Conservation (phyloP, 2,888 invertebrate species). For the Chaitophorus viminalis region DNA sequence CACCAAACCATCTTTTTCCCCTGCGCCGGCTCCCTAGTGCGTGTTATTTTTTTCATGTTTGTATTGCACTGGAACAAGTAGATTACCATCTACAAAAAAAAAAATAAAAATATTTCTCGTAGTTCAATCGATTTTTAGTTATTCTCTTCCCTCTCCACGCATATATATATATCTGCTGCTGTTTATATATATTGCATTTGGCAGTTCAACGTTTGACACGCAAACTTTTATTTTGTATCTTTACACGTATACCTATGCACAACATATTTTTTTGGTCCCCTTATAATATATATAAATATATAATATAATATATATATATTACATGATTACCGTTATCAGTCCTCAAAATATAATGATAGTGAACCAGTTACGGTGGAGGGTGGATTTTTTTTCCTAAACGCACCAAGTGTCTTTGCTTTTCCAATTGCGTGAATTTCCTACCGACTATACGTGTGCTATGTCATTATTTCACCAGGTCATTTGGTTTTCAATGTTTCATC, state of each 20-base stretch:
- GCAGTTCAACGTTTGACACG: conserved; percentile 15
- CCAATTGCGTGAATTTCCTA: too few species aligned
- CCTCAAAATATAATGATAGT: too few species aligned
- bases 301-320: too few species aligned
- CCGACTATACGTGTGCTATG: neutral
- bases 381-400: too few species aligned
- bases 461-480: neutral
- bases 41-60: conserved; percentile 35
- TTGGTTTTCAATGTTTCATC: neutral
- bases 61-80: neutral
- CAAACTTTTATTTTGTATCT: neutral
- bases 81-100: neutral
- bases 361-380: too few species aligned
- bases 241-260: neutral
- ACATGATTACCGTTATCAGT: too few species aligned
- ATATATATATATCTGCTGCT: neutral
- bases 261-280: neutral
- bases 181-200: conserved; percentile 14
- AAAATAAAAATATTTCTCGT: conserved; percentile 24
- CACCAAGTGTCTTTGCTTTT: too few species aligned
- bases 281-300: too few species aligned
- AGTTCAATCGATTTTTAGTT: conserved; percentile 24
- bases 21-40: neutral
- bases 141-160: neutral
- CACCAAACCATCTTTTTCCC: neutral